Conservation (phyloP, 2,888 invertebrate species). For the Melanargia galathea region DNA sequence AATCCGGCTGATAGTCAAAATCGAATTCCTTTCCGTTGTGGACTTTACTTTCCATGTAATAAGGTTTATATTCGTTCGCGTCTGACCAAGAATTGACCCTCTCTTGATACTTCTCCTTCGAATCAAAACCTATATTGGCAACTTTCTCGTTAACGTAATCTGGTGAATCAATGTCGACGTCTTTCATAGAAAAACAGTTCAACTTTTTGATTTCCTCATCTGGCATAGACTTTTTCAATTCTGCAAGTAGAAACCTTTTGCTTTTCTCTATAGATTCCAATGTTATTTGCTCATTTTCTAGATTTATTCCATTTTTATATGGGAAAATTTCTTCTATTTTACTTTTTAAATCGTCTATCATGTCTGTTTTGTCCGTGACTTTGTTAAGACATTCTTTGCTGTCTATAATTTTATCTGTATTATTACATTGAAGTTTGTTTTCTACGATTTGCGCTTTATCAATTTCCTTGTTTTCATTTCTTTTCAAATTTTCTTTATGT, state of each 20-base stretch:
- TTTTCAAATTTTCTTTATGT: not conserved
- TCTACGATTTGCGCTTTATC: not conserved
- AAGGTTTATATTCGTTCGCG: conserved; percentile 53
- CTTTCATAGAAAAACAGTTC: conserved; percentile 76
- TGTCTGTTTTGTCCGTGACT: conserved; percentile 24
- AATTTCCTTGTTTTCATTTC: not conserved
- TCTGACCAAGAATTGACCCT: conserved; percentile 49
- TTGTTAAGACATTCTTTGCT: not conserved
- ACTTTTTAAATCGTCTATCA: conserved; percentile 37
- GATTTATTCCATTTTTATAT: conserved; percentile 48
- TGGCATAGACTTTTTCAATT: conserved; percentile 52
- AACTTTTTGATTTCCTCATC: conserved; percentile 58
- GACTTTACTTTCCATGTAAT: conserved; percentile 57
- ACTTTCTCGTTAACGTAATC: conserved; percentile 64
- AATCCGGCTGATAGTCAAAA: conserved; percentile 92
- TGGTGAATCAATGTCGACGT: conserved; percentile 66
- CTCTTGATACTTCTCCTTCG: conserved; percentile 56
- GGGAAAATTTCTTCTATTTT: conserved; percentile 60
- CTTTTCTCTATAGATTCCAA: conserved; percentile 68
- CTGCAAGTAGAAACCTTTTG: conserved; percentile 58
- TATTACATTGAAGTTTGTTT: not conserved
- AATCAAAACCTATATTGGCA: conserved; percentile 66
- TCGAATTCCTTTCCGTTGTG: conserved; percentile 82
- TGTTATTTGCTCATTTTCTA: conserved; percentile 56
- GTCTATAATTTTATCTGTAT: not conserved